A percentile compares a stretch with the other conserved stretches of the same genome.
These are phyloP conservation scores for Hydrochoerus hydrochaeris DNA, from an alignment of 2,113 vertebrate species.

Conservation along the genomic window DNA sequence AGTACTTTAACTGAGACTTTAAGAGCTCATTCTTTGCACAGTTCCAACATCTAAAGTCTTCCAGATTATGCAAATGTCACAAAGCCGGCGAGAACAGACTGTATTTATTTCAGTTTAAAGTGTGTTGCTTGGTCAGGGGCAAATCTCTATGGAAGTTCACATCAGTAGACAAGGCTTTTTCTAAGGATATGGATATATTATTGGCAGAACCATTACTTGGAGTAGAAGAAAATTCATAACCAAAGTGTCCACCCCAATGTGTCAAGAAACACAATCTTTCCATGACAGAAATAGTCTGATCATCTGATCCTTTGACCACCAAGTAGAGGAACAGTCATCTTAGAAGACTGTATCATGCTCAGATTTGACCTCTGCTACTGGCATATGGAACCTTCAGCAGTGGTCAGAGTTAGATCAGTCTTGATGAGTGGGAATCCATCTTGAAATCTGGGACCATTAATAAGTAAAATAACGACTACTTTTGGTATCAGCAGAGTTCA, in stretches of 20 bases:
- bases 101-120: neutral
- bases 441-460: neutral
- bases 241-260: neutral
- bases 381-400: neutral
- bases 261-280: neutral
- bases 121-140: neutral
- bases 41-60: neutral
- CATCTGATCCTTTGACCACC: neutral
- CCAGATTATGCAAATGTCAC: neutral
- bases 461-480: too few species aligned
- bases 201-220: neutral
- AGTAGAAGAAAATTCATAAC: neutral
- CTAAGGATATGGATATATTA: neutral
- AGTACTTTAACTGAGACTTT: neutral
- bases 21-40: neutral
- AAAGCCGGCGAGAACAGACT: neutral
- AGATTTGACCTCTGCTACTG: neutral
- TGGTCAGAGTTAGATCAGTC: neutral
- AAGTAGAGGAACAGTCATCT: neutral
- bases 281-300: neutral
- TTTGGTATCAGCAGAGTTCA: too few species aligned
- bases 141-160: neutral
- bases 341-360: neutral
- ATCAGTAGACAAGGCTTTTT: neutral
- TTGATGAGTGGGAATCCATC: neutral